Percentiles rank a stretch among this genome's conserved stretches.
These are phyloP conservation scores for Etheostoma spectabile DNA, from an alignment of 2,113 vertebrate species.

Conservation along the genomic window DNA sequence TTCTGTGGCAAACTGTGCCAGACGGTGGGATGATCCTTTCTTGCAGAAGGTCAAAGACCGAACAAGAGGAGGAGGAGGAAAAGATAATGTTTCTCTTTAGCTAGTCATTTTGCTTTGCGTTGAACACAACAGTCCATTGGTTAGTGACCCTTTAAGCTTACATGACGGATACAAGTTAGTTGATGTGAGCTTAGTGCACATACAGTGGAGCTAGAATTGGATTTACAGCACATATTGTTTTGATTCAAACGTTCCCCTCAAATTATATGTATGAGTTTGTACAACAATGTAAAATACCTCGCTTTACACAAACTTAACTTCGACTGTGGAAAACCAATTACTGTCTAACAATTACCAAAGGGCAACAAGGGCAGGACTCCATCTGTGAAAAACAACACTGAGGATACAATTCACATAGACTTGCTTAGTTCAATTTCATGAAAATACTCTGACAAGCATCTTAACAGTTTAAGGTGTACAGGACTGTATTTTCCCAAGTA, in stretches of 20 bases:
- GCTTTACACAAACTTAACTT: neutral
- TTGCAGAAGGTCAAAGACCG: conserved; percentile 68
- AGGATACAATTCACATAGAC: neutral
- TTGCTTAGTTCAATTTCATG: neutral
- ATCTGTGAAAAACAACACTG: conserved; percentile 7
- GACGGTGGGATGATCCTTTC: conserved; percentile 71
- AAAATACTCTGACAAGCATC: neutral
- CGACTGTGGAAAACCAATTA: neutral
- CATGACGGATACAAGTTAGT: conserved; percentile 13
- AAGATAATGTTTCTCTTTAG: conserved; percentile 56
- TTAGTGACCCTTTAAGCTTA: conserved; percentile 18
- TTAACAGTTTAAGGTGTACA: neutral
- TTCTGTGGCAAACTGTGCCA: conserved; percentile 74
- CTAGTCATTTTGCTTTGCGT: conserved; percentile 7
- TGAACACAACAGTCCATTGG: conserved; percentile 28
- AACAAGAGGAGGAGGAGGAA: conserved; percentile 60
- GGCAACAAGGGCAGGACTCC: neutral
- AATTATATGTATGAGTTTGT: neutral
- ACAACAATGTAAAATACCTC: neutral
- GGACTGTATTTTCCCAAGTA: neutral
- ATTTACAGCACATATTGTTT: neutral
- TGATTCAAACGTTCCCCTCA: conserved; percentile 1
- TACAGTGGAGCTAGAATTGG: neutral
- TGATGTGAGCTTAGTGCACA: neutral
- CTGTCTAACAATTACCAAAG: conserved; percentile 7